These are phyloP conservation scores for Diadophis punctatus DNA, from an alignment of 2,113 vertebrate species.

Conservation along the genomic window DNA sequence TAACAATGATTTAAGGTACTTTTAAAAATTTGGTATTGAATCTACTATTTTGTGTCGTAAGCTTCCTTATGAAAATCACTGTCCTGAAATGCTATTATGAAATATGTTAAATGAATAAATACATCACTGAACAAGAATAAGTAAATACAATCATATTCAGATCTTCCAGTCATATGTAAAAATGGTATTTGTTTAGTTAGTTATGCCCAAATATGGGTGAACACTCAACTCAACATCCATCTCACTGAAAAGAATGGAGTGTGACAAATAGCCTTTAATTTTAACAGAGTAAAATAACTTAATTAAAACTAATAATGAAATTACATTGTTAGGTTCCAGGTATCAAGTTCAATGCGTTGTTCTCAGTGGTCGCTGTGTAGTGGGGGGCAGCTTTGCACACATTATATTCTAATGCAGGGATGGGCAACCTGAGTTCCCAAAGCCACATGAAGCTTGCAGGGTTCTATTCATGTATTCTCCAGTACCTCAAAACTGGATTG, in stretches of 20 bases:
- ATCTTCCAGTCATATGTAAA: not conserved
- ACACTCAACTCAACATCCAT: not conserved
- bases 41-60: not conserved
- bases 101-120: not conserved
- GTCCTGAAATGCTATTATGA: not conserved
- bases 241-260: not conserved
- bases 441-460: not conserved
- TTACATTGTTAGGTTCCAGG: not conserved
- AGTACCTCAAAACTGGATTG: not conserved
- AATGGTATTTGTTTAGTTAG: not conserved
- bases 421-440: not conserved
- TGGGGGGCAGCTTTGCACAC: not conserved
- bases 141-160: not conserved
- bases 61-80: not conserved
- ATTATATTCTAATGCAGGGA: not conserved
- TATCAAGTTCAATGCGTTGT: not conserved
- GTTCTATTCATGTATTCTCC: not conserved
- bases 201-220: not conserved
- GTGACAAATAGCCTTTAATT: not conserved
- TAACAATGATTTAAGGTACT: not conserved
- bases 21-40: not conserved
- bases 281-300: not conserved
- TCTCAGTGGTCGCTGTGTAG: not conserved
- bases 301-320: not conserved
- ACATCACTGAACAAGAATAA: not conserved